Evolutionary conservation across 2,113 vertebrate genomes (phyloP), one percentile per base, ranked within the genome.

Genomic region (Alosa alosa): DNA sequence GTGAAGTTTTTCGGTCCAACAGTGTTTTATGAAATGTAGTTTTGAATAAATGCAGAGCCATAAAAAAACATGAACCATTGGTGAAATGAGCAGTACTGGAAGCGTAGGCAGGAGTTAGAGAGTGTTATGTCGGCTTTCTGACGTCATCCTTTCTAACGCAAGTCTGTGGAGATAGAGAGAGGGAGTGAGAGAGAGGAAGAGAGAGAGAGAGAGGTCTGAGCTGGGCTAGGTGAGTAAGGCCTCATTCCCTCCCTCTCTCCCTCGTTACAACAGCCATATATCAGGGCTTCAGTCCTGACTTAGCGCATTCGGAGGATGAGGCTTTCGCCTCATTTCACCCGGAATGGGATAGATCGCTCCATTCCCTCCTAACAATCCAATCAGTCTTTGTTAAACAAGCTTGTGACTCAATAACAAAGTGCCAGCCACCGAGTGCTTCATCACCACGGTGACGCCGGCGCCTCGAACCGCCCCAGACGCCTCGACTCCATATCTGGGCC

Each of bases 331-430:
- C 92, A 93, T 94, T 94, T 94, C 91, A 89, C 90, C 83, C 84
- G 86, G 86, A 92, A 91, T 91, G 88, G 86, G 92, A 92, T 87
- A 89, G 92, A 92, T 92, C 87, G 92, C 89, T 81, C 87, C 90
- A 92, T 91, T 92, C 84, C 86, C 87, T 88, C 87, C 90, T 90
- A 93, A 93, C 92, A 93, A 93, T 92, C 92, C 89, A 89, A 93
- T 94, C 90, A 87, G 89, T 94, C 93, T 93, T 94, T 94, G 92
- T 94, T 94, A 93, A 94, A 94, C 90, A 92, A 94, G 93, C 88
- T 92, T 92, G 91, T 92, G 92, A 94, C 91, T 90, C 93, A 92
- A 93, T 93, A 93, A 94, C 92, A 91, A 91, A 93, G 91, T 90
- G 92, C 92, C 91, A 91, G 91, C 89, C 81, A 87, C 90, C 90